Evolutionary conservation across 2,888 invertebrate species (phyloP).

Genomic region (Deroplatys truncata): DNA sequence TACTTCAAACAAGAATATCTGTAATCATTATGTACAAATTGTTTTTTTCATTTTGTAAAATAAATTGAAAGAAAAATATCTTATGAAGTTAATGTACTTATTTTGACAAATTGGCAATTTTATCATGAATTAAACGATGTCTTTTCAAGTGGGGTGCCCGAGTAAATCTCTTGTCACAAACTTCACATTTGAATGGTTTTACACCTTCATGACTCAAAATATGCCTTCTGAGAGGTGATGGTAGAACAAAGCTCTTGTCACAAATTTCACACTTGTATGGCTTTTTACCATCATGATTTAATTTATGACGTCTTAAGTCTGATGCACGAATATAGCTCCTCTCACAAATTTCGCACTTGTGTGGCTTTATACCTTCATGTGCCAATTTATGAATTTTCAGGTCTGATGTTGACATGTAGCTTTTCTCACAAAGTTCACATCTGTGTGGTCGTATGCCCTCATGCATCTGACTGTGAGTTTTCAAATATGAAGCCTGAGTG

Average conservation of each 20-base stretch:
- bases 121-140: background rate
- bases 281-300: background rate
- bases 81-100: too few relatives aligned
- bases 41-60: too few relatives aligned
- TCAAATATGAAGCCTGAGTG: background rate
- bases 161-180: background rate
- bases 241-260: background rate
- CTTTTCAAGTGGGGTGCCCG: background rate
- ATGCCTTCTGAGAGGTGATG: background rate
- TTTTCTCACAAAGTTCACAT: background rate
- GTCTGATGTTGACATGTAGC: background rate
- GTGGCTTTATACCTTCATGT: background rate
- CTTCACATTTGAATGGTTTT: background rate
- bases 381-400: background rate
- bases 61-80: too few relatives aligned
- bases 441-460: background rate
- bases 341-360: background rate
- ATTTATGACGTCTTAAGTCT: background rate
- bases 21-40: too few relatives aligned
- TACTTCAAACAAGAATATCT: too few relatives aligned
- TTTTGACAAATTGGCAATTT: too few relatives aligned
- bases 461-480: background rate
- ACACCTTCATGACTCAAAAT: background rate
- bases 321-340: background rate
- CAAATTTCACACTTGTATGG: background rate